Evolutionary conservation across 2,797 vertebrate species (phyloP).

Genomic region (Zalophus californianus): DNA sequence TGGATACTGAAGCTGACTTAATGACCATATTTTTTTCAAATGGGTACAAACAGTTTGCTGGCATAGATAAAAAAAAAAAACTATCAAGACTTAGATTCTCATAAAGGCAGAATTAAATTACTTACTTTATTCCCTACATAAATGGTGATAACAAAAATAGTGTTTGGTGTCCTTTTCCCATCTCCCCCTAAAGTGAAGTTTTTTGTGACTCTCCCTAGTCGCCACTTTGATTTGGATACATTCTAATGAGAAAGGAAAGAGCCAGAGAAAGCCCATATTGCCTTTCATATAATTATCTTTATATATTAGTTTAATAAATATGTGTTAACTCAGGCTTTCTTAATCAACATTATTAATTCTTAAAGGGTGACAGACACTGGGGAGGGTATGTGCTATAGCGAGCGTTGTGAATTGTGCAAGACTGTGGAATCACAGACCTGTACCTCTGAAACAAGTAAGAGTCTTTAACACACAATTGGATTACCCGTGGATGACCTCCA

Average conservation of each 20-base stretch:
- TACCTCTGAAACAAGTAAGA: background rate
- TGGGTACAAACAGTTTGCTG: background rate
- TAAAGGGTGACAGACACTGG: background rate
- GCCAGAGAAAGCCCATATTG: background rate
- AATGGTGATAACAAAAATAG: slow-evolving; percentile 4
- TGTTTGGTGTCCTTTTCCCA: background rate
- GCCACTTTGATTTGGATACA: background rate
- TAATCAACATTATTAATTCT: slow-evolving; percentile 53
- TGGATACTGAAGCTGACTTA: background rate
- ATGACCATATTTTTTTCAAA: slow-evolving; percentile 34
- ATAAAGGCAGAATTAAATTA: slow-evolving; percentile 4
- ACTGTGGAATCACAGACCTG: no score
- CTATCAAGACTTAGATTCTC: slow-evolving; percentile 6
- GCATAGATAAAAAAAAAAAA: background rate
- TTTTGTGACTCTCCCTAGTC: background rate
- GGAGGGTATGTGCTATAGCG: no score
- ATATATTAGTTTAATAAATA: slow-evolving; percentile 32
- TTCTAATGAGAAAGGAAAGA: background rate
- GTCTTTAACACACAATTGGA: background rate
- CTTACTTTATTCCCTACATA: background rate
- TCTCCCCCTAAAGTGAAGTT: background rate
- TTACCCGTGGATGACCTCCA: background rate
- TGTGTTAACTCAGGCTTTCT: slow-evolving; percentile 56
- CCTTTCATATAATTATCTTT: slow-evolving; percentile 31
- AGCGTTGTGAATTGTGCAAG: no score